A percentile compares a stretch with the other conserved stretches of the same genome.
These are phyloP conservation scores for Lottia scabra DNA, from an alignment of 2,888 invertebrate genomes.

Conservation along the genomic window DNA sequence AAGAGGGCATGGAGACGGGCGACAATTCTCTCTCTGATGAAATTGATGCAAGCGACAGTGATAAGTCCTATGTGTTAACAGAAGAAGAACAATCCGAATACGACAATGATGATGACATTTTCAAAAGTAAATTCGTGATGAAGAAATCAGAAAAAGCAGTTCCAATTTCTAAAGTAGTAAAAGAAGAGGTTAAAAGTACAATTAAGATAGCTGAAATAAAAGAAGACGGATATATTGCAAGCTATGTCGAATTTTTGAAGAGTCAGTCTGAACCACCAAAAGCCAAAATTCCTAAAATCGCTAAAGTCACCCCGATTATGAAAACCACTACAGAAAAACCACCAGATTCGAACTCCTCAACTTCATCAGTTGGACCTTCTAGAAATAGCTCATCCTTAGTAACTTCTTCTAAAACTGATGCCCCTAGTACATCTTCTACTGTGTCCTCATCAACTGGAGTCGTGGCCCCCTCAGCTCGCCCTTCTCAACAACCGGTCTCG, in stretches of 20 bases:
- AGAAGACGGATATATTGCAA: slow-evolving; percentile 25
- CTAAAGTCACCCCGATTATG: neutral
- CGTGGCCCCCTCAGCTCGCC: neutral
- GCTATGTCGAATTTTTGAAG: slow-evolving; percentile 29
- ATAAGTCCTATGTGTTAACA: neutral
- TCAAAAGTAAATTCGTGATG: neutral
- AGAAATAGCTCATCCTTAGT: neutral
- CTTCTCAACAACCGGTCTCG: neutral
- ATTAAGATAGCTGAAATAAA: slow-evolving; percentile 5
- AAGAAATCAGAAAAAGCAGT: neutral
- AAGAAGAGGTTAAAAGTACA: neutral
- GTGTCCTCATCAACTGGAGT: neutral
- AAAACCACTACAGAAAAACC: neutral
- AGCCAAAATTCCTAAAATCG: neutral
- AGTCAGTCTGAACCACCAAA: slow-evolving; percentile 6
- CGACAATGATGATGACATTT: neutral
- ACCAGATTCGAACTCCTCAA: neutral
- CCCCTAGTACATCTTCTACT: neutral
- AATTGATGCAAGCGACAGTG: neutral
- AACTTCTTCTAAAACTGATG: neutral
- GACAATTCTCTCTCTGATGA: neutral
- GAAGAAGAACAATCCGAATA: slow-evolving; percentile 3
- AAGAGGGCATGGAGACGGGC: neutral
- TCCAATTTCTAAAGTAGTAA: neutral
- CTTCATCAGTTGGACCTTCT: neutral